phyloP scores from a whole-genome alignment of 2,797 vertebrate species.

The Thripadectes ignobilis region DNA sequence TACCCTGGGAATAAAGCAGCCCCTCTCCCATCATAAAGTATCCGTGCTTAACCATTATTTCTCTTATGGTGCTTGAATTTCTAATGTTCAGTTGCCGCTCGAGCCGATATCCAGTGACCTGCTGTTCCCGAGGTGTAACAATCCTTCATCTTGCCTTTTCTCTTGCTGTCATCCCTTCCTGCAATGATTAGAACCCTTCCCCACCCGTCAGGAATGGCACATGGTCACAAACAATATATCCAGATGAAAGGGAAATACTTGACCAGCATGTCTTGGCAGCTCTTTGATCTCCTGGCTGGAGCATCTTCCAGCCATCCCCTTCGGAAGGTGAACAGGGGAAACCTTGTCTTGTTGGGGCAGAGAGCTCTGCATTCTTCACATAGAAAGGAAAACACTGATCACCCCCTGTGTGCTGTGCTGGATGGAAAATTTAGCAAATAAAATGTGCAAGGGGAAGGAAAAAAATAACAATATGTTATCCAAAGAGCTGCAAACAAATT shows the following conservation, averaged over 20 bases:
- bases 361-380: conserved; percentile 49
- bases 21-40: neutral
- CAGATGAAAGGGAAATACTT: conserved; percentile 69
- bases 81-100: neutral
- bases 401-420: neutral
- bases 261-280: conserved; percentile 28
- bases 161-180: conserved; percentile 45
- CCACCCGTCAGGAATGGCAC: conserved; percentile 12
- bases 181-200: conserved; percentile 59
- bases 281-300: conserved; percentile 69
- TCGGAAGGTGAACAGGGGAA: conserved; percentile 50
- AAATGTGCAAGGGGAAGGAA: neutral
- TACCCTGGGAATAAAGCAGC: neutral
- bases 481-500: neutral
- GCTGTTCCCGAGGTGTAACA: neutral
- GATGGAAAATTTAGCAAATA: neutral
- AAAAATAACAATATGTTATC: neutral
- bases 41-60: neutral
- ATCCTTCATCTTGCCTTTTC: conserved; percentile 43
- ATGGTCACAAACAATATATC: conserved; percentile 48
- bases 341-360: conserved; percentile 56
- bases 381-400: neutral
- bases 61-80: neutral
- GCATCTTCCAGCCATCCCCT: conserved; percentile 50
- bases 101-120: neutral